phyloP scores from a whole-genome alignment of 2,113 vertebrate genomes.

The Hippoglossus stenolepis region DNA sequence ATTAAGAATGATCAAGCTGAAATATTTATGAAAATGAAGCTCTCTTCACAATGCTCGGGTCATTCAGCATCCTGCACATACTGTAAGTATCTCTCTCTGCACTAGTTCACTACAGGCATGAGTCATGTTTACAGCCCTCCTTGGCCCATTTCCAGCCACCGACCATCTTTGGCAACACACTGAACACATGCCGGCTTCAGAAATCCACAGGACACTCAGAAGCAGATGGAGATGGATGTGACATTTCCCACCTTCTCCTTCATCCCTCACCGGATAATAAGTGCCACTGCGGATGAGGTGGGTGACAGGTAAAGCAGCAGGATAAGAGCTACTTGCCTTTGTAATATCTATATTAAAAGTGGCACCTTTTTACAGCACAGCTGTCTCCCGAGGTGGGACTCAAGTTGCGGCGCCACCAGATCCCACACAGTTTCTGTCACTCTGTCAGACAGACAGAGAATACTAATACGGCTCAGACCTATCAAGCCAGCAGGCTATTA shows the following conservation, averaged over 20 bases:
- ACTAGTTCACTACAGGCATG: not conserved
- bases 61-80: not conserved
- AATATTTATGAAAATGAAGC: not conserved
- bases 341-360: not conserved
- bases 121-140: slow-evolving; percentile 11
- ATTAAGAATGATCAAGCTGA: not conserved
- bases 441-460: slow-evolving; percentile 21
- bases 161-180: slow-evolving; percentile 8
- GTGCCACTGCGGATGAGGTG: not conserved
- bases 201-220: slow-evolving; percentile 22
- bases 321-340: not conserved
- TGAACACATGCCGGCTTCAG: not conserved
- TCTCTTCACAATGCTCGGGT: not conserved
- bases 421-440: not conserved
- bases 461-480: slow-evolving; percentile 32
- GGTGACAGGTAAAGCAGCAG: not conserved
- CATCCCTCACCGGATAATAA: slow-evolving; percentile 24
- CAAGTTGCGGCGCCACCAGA: not conserved
- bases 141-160: slow-evolving; percentile 8
- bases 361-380: not conserved
- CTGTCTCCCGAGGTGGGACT: not conserved
- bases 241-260: slow-evolving; percentile 28
- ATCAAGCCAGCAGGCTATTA: not conserved
- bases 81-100: not conserved
- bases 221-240: slow-evolving; percentile 44